Percentiles rank a stretch among this genome's conserved stretches.
phyloP scores from a whole-genome alignment of 2,888 invertebrate species.

The Lamproptera curius region DNA sequence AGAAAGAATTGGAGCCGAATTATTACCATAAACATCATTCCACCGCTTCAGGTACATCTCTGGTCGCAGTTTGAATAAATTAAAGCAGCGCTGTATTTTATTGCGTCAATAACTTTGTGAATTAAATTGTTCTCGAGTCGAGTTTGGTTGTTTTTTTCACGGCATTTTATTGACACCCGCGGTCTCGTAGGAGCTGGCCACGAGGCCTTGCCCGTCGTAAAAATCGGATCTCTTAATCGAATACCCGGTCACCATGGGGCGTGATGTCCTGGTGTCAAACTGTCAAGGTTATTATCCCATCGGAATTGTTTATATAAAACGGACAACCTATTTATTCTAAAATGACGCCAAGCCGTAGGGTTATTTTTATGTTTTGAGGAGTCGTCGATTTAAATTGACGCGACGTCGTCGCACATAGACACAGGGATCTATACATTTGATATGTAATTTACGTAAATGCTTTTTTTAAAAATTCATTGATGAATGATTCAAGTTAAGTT shows the following conservation, averaged over 20 bases:
- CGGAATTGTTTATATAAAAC: neutral
- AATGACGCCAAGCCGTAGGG: too few species aligned
- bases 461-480: too few species aligned
- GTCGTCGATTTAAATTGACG: too few species aligned
- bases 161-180: conserved; percentile 37
- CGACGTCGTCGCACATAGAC: too few species aligned
- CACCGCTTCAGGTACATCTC: conserved; percentile 52
- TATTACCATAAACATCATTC: conserved; percentile 71
- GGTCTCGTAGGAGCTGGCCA: conserved; percentile 33
- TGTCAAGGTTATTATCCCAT: neutral
- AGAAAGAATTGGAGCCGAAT: conserved; percentile 40
- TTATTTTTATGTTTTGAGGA: too few species aligned
- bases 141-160: conserved; percentile 35
- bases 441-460: too few species aligned
- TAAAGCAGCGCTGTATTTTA: conserved; percentile 60
- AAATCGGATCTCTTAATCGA: conserved; percentile 56
- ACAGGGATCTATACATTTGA: too few species aligned
- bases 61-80: conserved; percentile 64
- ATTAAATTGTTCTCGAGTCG: conserved; percentile 52
- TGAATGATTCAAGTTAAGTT: too few species aligned
- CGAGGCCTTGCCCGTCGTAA: conserved; percentile 39
- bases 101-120: conserved; percentile 62
- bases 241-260: conserved; percentile 40
- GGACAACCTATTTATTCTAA: neutral
- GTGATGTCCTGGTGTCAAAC: conserved; percentile 28